A percentile compares a stretch with the other conserved stretches of the same genome.
Conservation (phyloP, 35 echinoderm and acorn worm species). For the Chiridota heheva region DNA sequence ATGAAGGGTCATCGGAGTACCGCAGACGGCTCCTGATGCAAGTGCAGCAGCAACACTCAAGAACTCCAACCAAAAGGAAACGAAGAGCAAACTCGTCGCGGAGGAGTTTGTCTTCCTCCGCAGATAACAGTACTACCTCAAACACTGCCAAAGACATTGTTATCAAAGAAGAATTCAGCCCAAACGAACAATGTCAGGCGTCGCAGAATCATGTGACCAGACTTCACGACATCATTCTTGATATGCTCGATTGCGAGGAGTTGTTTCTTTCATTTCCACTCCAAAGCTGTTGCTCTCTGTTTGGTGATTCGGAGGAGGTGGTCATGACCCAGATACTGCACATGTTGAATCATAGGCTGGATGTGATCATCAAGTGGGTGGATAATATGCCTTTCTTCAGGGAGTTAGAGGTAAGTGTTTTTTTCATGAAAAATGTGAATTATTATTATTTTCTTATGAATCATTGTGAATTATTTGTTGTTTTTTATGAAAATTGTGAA, state of each 20-base stretch:
- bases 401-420: conserved; percentile 76
- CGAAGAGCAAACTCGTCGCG: not conserved
- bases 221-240: not conserved
- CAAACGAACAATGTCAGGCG: not conserved
- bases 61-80: conserved; percentile 36
- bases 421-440: too few relatives aligned
- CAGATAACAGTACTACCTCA: not conserved
- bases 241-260: conserved; percentile 35
- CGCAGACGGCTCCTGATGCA: conserved; percentile 39
- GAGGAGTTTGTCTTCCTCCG: too few relatives aligned
- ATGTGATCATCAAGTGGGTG: conserved; percentile 52
- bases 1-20: conserved; percentile 81
- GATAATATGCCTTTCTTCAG: conserved; percentile 52
- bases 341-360: conserved; percentile 56
- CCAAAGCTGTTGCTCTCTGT: conserved; percentile 15
- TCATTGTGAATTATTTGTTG: too few relatives aligned
- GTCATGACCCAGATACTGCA: conserved; percentile 44
- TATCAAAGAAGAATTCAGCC: too few relatives aligned
- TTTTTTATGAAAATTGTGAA: too few relatives aligned
- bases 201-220: not conserved
- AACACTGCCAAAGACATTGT: too few relatives aligned
- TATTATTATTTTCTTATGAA: too few relatives aligned
- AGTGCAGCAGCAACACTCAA: conserved; percentile 25
- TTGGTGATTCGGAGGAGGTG: conserved; percentile 22
- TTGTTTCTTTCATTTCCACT: conserved; percentile 30